A percentile compares a stretch with the other conserved stretches of the same genome.
phyloP scores from a whole-genome alignment of 2,888 invertebrate genomes.

The Neuroscelio doddi region DNA sequence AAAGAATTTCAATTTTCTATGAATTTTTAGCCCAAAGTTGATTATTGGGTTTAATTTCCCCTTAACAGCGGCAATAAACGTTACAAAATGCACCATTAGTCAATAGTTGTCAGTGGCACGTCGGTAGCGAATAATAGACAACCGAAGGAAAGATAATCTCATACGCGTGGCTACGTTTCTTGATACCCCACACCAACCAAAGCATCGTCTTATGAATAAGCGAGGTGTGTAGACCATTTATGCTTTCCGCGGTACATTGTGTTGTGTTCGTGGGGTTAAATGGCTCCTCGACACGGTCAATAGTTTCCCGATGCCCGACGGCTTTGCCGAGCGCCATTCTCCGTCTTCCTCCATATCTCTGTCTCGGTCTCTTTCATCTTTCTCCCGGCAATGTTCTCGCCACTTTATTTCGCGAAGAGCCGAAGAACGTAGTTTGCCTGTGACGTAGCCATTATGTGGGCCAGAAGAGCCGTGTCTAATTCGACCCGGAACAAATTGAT shows the following conservation, averaged over 20 bases:
- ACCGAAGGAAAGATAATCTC: neutral
- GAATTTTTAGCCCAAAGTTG: too few species aligned
- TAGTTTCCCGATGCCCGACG: slow-evolving; percentile 63
- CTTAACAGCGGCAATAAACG: too few species aligned
- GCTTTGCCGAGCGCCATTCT: slow-evolving; percentile 37
- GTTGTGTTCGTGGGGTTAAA: slow-evolving; percentile 57
- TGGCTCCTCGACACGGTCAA: slow-evolving; percentile 64
- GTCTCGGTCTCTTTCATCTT: slow-evolving; percentile 38
- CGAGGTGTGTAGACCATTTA: slow-evolving; percentile 59
- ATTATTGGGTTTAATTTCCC: too few species aligned
- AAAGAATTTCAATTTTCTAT: too few species aligned
- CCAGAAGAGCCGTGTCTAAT: slow-evolving; percentile 36
- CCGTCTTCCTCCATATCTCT: slow-evolving; percentile 36
- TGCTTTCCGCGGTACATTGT: slow-evolving; percentile 58
- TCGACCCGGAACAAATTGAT: slow-evolving; percentile 37
- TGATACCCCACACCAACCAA: slow-evolving; percentile 52
- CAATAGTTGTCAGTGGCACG: neutral
- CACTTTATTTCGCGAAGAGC: slow-evolving; percentile 54
- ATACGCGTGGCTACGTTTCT: slow-evolving; percentile 41
- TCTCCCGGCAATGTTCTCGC: slow-evolving; percentile 44
- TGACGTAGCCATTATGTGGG: slow-evolving; percentile 40
- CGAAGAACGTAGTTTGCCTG: slow-evolving; percentile 15
- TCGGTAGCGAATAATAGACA: neutral
- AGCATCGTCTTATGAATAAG: slow-evolving; percentile 62
- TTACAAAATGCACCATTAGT: too few species aligned